Evolutionary conservation across 2,113 vertebrate genomes (phyloP), one percentile per base, ranked within the genome.

Genomic region (Engraulis encrasicolus): DNA sequence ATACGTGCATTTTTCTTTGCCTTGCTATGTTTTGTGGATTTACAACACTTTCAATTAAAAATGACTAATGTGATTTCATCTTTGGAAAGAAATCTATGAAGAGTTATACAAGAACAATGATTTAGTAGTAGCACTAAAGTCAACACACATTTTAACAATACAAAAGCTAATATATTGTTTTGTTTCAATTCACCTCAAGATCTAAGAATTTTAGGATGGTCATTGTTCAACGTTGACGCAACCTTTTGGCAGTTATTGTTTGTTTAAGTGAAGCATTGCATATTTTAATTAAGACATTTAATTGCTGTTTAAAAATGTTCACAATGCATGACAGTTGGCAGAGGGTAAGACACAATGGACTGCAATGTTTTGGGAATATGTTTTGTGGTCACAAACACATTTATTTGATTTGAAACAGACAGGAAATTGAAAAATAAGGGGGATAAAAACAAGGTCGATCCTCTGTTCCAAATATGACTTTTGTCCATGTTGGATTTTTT

Each of bases 371-470:
- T 36, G 11, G 66, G 66, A 74, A 74, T 74, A 3, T 4, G 34
- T 17, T 36, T 34, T 74, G 66, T 74, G 66, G 66, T 74, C 66
- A 14, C 61, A 74, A 74, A 50, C 20, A 85, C 74, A 80, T 79
- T 34, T 37, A 19, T 37, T 61, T 66, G 81, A 66, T 85, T 82
- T 79, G n/a, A 71, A 82, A 82, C 40, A 80, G 66, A 34, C 27
- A 74, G 66, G 66, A 78, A 78, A 74, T 48, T 38, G n/a, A 66
- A 49, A 23, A 49, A 66, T 79, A 40, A n/a, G 12, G 71, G 1
- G 48, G 31, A 50, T 61, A 12, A 27, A 71, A 49, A 36, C 17
- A 80, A 74, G 6, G 61, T 81, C 50, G 34, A 9, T 74, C 27
- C 3, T 74, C 66, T 74, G 66, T 31, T 34, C 17, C 31, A 36